phyloP scores from a whole-genome alignment of 2,797 vertebrate species.

The Rhinatrema bivittatum region DNA sequence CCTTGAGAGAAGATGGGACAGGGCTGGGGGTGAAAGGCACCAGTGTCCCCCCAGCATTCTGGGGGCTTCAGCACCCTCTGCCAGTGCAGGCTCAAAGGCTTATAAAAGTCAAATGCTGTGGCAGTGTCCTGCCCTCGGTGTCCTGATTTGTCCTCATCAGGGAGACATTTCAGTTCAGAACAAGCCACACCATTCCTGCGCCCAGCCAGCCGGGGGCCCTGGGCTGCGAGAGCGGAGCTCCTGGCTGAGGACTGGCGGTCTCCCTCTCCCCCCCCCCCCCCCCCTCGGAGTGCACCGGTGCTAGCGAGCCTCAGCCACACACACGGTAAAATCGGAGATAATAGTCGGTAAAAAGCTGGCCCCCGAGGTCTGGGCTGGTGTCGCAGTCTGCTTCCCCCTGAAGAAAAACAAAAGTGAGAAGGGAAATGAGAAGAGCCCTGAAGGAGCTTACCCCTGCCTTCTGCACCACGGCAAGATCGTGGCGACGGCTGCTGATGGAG shows the following conservation, averaged over 20 bases:
- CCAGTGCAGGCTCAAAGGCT: too few relatives aligned
- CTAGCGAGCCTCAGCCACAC: constrained; percentile 65
- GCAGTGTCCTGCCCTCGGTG: too few relatives aligned
- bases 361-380: constrained; percentile 12
- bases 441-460: rapidly evolving
- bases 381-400: constrained; percentile 55
- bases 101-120: too few relatives aligned
- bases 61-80: too few relatives aligned
- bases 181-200: constrained; percentile 15
- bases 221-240: constrained; percentile 24
- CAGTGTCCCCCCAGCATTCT: neutral
- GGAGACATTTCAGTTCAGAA: too few relatives aligned
- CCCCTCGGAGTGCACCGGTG: constrained; percentile 32
- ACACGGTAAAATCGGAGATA: constrained; percentile 82
- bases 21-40: neutral
- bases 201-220: too few relatives aligned
- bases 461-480: neutral
- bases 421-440: too few relatives aligned
- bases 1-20: constrained; percentile 3
- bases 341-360: constrained; percentile 71
- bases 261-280: constrained; percentile 13
- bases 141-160: too few relatives aligned
- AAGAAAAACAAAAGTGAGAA: neutral
- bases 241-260: constrained; percentile 11
- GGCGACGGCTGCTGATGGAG: too few relatives aligned